phyloP scores from a whole-genome alignment of 2,113 vertebrate species.

The Crotalus horridus region DNA sequence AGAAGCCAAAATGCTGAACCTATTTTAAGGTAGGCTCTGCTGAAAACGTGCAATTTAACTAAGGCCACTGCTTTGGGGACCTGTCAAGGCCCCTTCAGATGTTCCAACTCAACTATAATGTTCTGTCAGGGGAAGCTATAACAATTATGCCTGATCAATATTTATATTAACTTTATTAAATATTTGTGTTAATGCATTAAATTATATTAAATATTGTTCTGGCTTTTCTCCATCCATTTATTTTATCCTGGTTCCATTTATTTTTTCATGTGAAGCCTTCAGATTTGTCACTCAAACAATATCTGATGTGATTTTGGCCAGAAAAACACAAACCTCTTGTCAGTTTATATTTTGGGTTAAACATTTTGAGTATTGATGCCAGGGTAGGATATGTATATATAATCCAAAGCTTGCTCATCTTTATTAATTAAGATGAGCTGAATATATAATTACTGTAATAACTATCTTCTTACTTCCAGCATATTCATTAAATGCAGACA shows the following conservation, averaged over 20 bases:
- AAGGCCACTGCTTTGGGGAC: not conserved
- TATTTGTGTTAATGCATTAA: not conserved
- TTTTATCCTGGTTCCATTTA: not conserved
- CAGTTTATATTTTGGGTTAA: not conserved
- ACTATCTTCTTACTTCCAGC: not conserved
- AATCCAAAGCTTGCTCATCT: not conserved
- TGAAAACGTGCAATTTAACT: not conserved
- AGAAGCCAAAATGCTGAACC: not conserved
- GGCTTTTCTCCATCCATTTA: not conserved
- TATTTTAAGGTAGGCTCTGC: not conserved
- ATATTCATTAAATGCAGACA: not conserved
- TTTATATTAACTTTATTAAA: not conserved
- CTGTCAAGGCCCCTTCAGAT: not conserved
- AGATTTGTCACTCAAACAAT: not conserved
- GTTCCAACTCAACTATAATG: not conserved
- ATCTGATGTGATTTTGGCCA: not conserved
- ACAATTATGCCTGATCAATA: not conserved
- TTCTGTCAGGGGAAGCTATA: not conserved
- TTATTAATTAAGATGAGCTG: not conserved
- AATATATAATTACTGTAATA: not conserved
- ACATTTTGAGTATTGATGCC: not conserved
- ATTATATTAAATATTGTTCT: not conserved
- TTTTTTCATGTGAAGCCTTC: not conserved
- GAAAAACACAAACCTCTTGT: not conserved
- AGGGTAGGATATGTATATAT: not conserved